These are phyloP conservation scores for Euzophera pinguis DNA, from an alignment of 2,888 invertebrate species.

Conservation along the genomic window DNA sequence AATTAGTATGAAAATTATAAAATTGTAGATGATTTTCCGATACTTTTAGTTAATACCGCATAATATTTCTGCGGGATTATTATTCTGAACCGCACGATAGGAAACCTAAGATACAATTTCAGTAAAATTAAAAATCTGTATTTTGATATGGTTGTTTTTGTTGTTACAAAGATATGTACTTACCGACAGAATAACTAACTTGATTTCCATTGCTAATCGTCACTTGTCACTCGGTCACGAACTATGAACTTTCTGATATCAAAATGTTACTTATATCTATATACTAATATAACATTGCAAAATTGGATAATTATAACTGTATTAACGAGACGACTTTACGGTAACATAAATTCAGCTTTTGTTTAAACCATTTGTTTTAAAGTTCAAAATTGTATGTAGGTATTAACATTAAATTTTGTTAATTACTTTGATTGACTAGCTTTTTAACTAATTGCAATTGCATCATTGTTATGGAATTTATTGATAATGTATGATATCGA, in stretches of 20 bases:
- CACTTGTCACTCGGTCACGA: constrained; percentile 2
- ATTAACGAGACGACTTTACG: background rate
- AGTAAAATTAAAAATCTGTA: no score
- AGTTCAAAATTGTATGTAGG: background rate
- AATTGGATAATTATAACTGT: background rate
- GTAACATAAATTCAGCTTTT: background rate
- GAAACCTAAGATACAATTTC: no score
- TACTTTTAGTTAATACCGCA: no score
- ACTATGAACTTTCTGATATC: background rate
- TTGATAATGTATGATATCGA: no score
- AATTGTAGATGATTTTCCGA: no score
- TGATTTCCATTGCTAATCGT: constrained; percentile 28
- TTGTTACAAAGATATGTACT: constrained; percentile 28
- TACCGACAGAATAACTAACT: constrained; percentile 41
- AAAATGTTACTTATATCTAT: constrained; percentile 1
- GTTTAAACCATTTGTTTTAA: background rate
- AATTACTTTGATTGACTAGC: constrained; percentile 1
- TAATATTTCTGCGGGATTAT: no score
- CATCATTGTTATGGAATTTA: constrained; percentile 2
- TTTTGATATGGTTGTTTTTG: no score
- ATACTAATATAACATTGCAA: background rate
- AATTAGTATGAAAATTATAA: no score
- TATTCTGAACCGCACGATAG: no score
- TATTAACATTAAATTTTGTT: background rate
- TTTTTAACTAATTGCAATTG: constrained; percentile 3